Conservation (phyloP, 2,113 vertebrate species). For the Apistogramma diplotaenia region DNA sequence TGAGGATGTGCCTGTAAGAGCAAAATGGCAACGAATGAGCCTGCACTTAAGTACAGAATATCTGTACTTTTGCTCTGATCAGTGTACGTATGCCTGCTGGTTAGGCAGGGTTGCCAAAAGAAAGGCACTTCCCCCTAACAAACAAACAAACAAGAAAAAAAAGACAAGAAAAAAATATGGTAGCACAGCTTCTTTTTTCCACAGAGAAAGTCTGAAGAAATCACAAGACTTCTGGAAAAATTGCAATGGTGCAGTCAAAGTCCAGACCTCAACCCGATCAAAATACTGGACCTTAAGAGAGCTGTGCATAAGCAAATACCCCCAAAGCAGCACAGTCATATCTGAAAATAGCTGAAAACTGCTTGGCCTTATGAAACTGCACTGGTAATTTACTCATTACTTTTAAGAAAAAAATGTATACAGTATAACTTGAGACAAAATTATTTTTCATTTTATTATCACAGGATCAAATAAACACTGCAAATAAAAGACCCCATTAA, state of each 20-base stretch:
- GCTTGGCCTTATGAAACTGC: background rate
- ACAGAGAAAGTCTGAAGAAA: no score
- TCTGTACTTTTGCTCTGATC: no score
- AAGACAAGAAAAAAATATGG: background rate
- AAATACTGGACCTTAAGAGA: background rate
- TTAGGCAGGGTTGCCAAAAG: no score
- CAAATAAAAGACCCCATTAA: background rate
- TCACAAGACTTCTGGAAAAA: no score
- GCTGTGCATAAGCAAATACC: background rate
- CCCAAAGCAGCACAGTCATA: background rate
- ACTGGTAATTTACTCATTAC: background rate
- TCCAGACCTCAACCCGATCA: no score
- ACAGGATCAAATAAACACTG: background rate
- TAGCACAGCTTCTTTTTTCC: no score
- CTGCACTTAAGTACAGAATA: no score
- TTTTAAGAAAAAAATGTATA: background rate
- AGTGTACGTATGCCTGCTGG: no score
- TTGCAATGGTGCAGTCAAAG: no score
- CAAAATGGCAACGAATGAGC: background rate
- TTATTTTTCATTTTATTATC: background rate
- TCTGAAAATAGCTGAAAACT: background rate
- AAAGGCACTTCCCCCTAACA: background rate
- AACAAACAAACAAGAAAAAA: no score
- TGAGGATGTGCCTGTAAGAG: constrained; percentile 90
- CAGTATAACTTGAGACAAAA: background rate